Percentiles rank a stretch among this genome's conserved stretches.
These are phyloP conservation scores for Enteromius unitaeniatus DNA, from an alignment of 2,797 vertebrate species.

Conservation along the genomic window DNA sequence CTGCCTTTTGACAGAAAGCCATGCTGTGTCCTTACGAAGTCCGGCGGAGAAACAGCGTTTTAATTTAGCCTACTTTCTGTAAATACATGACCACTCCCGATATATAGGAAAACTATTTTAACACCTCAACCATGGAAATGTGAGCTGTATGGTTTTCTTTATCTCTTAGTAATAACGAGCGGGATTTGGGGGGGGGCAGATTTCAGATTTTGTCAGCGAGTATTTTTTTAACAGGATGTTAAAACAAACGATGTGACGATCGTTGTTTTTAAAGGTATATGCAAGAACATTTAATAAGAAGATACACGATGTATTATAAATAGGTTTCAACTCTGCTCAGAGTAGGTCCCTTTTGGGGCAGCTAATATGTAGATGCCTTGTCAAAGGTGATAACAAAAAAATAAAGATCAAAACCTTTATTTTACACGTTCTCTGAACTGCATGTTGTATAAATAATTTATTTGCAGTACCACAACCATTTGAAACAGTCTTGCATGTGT, in stretches of 20 bases:
- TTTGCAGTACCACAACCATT: constrained; percentile 23
- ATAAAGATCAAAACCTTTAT: constrained; percentile 18
- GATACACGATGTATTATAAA: constrained; percentile 44
- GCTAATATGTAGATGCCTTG: constrained; percentile 34
- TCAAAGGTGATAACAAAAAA: constrained; percentile 4
- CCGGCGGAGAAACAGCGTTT: constrained; percentile 37
- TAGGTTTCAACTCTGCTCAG: constrained; percentile 52
- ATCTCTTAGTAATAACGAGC: constrained; percentile 61
- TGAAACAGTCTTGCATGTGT: constrained; percentile 23
- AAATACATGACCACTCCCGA: constrained; percentile 62
- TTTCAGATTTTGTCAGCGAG: constrained; percentile 53
- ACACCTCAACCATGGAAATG: constrained; percentile 34
- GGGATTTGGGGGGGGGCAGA: constrained; percentile 51
- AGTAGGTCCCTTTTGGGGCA: constrained; percentile 29
- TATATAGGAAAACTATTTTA: constrained; percentile 56
- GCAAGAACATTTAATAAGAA: constrained; percentile 64
- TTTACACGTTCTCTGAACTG: constrained; percentile 54
- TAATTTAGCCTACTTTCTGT: constrained; percentile 63
- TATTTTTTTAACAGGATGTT: constrained; percentile 74
- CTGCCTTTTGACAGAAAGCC: constrained; percentile 80
- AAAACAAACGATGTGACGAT: constrained; percentile 63
- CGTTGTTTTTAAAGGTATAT: constrained; percentile 67
- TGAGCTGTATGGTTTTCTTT: constrained; percentile 65
- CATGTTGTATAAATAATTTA: constrained; percentile 58
- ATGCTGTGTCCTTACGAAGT: constrained; percentile 81